Percentiles rank a stretch among this genome's conserved stretches.
Conservation (phyloP, 1,140 invertebrate species). For the Bombus affinis region DNA sequence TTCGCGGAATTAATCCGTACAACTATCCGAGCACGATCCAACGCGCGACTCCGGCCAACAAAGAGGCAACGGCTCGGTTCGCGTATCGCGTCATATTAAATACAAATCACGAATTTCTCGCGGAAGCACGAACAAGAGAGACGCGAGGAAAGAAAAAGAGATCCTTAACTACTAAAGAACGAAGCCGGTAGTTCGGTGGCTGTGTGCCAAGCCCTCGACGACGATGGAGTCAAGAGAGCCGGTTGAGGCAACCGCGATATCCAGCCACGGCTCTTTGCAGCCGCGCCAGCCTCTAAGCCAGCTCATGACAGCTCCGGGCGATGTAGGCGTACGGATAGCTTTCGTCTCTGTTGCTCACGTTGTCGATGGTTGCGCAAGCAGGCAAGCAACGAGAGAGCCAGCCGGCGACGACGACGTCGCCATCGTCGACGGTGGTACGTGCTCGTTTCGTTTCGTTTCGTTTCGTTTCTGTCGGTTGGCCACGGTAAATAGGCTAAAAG, state of each 20-base stretch:
- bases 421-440: conserved; percentile 19
- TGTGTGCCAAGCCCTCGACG: conserved; percentile 60
- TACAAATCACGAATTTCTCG: conserved; percentile 53
- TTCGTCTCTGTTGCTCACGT: conserved; percentile 1
- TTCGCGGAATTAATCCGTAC: conserved; percentile 37
- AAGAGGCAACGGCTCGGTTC: too few species aligned
- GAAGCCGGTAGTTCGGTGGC: conserved; percentile 46
- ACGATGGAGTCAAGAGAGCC: conserved; percentile 24
- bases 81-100: conserved; percentile 34
- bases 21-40: not conserved
- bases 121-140: conserved; percentile 14
- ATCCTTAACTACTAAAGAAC: conserved; percentile 29
- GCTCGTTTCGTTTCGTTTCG: conserved; percentile 18
- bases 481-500: conserved; percentile 59
- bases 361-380: conserved; percentile 50
- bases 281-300: conserved; percentile 23
- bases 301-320: conserved; percentile 56
- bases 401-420: conserved; percentile 8
- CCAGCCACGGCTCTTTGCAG: conserved; percentile 29
- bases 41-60: not conserved
- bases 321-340: conserved; percentile 64
- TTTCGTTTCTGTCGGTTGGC: conserved; percentile 49
- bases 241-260: conserved; percentile 54
- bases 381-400: not conserved
- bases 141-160: not conserved